Base-by-base conservation (phyloP, 2,888 invertebrate genomes). In the Nymphalis c-album region DNA sequence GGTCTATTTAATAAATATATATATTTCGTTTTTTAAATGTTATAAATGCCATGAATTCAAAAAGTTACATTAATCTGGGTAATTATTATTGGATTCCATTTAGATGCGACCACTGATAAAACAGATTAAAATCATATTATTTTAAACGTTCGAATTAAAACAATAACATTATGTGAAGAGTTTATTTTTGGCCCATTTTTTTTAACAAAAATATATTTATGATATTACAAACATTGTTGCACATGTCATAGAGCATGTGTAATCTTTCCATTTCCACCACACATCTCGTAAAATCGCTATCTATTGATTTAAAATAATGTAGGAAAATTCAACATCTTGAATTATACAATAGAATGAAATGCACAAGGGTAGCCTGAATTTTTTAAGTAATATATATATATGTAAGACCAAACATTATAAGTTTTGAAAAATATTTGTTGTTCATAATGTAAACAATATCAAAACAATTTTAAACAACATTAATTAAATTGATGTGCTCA, bases 131-230 rank as follows among this genome's bases (percentile, higher is more conserved):
- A 40, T 40, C 4, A 13, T 40, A 13, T 40, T 13, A 40, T 13
- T 3, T 3, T 4, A 40, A 40, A 13, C 22, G 1, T 51, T 20
- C 10, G 16, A 55, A 57, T 18, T 47, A 53, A 53, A 62, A 59
- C 60, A 71, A 73, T 69, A 71, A 76, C 75, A 67, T 85, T 80
- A 81, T 86, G 90, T 91, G 91, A 91, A 91, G 91, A 91, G 91
- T 91, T 90, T 90, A 86, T 85, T 90, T 85, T 87, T 86, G 87
- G 88, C 88, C 83, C 80, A 78, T 84, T 84, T 85, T 82, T 77
- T 78, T 55, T 55, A 83, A 85, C 82, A 88, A 84, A 78, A 81
- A 85, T 83, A 84, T 84, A 82, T 83, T 84, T 84, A 83, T 74
- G 68, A 69, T 67, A 65, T 69, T 64, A 75, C 78, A 78, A 78